Evolutionary conservation across 2,113 vertebrate species (phyloP).

Genomic region (Excalfactoria chinensis): DNA sequence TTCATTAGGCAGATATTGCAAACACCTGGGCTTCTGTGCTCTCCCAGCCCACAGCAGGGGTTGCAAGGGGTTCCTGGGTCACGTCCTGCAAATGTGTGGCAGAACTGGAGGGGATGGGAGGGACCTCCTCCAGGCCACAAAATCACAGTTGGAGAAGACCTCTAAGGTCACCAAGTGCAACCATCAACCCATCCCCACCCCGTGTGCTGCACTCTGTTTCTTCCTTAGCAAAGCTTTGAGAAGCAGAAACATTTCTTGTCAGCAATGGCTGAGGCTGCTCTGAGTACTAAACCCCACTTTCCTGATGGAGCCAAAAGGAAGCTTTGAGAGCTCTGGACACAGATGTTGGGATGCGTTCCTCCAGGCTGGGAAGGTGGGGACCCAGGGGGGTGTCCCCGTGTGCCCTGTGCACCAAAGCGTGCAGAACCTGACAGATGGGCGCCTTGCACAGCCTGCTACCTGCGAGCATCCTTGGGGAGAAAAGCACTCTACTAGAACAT

Average conservation of each 20-base stretch:
- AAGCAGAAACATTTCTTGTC: not conserved
- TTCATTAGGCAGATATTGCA: not conserved
- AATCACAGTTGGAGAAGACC: not conserved
- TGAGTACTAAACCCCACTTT: not conserved
- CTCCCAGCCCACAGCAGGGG: not conserved
- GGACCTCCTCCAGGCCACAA: not conserved
- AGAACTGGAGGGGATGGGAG: not conserved
- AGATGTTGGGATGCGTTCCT: not conserved
- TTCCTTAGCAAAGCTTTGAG: not conserved
- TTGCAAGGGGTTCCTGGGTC: not conserved
- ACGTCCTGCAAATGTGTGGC: not conserved
- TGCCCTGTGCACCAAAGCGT: fast-evolving
- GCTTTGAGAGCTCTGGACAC: not conserved
- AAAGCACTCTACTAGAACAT: fast-evolving
- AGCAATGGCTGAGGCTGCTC: not conserved
- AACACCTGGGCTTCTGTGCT: fast-evolving
- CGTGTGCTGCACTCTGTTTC: not conserved
- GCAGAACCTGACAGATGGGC: not conserved
- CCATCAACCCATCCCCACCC: no score
- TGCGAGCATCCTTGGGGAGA: not conserved
- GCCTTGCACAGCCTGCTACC: not conserved
- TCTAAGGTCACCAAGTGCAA: not conserved
- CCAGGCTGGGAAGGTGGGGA: not conserved
- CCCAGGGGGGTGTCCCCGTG: not conserved
- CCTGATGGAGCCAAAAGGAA: not conserved